Conservation (phyloP, 2,113 vertebrate species). For the Mystacornis crossleyi region DNA sequence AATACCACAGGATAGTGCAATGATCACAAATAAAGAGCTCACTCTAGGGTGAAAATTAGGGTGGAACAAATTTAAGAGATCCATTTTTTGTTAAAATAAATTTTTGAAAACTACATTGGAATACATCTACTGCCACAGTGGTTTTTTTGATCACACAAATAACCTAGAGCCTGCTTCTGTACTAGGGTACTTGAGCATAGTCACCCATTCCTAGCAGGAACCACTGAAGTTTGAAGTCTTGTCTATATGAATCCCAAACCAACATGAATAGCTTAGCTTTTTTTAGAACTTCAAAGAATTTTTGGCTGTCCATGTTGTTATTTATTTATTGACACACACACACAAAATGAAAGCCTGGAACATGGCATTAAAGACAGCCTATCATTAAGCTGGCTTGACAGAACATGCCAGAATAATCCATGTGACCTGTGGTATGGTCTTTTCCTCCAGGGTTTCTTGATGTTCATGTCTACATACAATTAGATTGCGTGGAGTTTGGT, state of each 20-base stretch:
- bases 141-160: neutral
- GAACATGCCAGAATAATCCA: neutral
- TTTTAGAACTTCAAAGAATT: neutral
- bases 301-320: neutral
- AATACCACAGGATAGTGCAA: neutral
- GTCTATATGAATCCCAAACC: neutral
- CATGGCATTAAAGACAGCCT: neutral
- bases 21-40: neutral
- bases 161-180: neutral
- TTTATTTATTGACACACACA: neutral
- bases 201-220: neutral
- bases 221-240: neutral
- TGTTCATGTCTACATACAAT: neutral
- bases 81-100: neutral
- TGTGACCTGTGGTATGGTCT: accelerated
- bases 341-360: neutral
- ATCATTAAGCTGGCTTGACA: neutral
- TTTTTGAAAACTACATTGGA: neutral
- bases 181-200: neutral
- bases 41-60: neutral
- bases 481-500: neutral
- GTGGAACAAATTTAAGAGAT: neutral
- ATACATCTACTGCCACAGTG: neutral
- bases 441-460: neutral
- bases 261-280: neutral